Conservation (phyloP, 2,888 invertebrate genomes). For the Tetramorium bicarinatum region DNA sequence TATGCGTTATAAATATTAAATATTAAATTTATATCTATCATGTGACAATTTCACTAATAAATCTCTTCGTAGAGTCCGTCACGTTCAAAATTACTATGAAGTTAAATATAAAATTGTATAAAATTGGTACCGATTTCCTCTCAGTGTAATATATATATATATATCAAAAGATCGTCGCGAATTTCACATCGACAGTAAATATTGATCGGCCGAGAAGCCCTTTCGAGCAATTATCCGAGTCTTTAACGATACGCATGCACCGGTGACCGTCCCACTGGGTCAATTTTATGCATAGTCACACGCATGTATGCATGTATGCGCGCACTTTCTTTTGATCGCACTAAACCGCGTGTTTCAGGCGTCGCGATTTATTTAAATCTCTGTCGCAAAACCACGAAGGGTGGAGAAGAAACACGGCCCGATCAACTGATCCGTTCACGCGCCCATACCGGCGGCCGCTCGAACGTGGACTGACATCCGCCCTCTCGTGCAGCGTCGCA, state of each 20-base stretch:
- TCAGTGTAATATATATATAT: neutral
- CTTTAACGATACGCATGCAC: slow-evolving; percentile 11
- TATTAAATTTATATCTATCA: neutral
- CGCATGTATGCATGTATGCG: neutral
- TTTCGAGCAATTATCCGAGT: slow-evolving; percentile 17
- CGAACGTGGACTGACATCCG: slow-evolving; percentile 63
- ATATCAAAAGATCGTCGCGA: neutral
- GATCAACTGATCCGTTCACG: slow-evolving; percentile 6
- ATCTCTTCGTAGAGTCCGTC: neutral
- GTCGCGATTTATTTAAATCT: neutral
- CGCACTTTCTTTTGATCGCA: slow-evolving; percentile 5
- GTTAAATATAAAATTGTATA: neutral
- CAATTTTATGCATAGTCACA: neutral
- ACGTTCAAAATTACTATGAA: neutral
- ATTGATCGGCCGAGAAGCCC: neutral
- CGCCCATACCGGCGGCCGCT: slow-evolving; percentile 44
- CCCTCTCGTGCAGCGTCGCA: slow-evolving; percentile 60
- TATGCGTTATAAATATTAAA: neutral
- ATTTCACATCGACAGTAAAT: slow-evolving; percentile 9
- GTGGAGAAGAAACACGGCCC: neutral
- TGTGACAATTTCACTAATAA: neutral
- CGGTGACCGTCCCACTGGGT: neutral
- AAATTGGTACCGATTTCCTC: neutral
- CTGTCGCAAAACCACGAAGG: neutral
- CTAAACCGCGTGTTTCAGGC: neutral